These are phyloP conservation scores for Megalops cyprinoides DNA, from an alignment of 2,797 vertebrate genomes.

Conservation along the genomic window DNA sequence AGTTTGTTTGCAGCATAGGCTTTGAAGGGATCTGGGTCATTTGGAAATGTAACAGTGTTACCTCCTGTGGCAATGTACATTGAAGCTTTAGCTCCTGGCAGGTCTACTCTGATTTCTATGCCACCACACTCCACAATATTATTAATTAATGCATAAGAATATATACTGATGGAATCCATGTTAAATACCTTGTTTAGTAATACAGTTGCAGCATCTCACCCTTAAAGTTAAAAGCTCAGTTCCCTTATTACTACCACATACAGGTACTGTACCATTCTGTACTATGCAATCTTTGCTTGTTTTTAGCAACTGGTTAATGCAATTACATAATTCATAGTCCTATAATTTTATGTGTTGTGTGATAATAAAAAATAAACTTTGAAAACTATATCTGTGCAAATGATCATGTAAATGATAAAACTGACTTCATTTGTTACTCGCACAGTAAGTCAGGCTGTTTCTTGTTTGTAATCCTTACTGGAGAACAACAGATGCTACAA, in stretches of 20 bases:
- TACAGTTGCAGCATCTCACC: neutral
- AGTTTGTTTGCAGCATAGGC: too few relatives aligned
- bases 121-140: neutral
- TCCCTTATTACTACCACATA: neutral
- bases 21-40: too few relatives aligned
- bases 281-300: neutral
- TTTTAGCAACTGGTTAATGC: neutral
- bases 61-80: neutral
- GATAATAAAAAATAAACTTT: too few relatives aligned
- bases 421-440: neutral
- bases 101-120: neutral
- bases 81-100: neutral
- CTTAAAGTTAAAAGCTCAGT: neutral
- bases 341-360: neutral
- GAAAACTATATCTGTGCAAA: too few relatives aligned
- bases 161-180: neutral
- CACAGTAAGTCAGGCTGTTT: too few relatives aligned
- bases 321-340: neutral
- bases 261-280: neutral
- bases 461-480: constrained; percentile 3
- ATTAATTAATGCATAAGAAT: neutral
- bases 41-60: neutral
- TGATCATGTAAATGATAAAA: neutral
- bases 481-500: constrained; percentile 2
- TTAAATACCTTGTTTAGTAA: neutral